These are phyloP conservation scores for Babyrousa celebensis DNA, from an alignment of 2,797 vertebrate genomes.

Conservation along the genomic window DNA sequence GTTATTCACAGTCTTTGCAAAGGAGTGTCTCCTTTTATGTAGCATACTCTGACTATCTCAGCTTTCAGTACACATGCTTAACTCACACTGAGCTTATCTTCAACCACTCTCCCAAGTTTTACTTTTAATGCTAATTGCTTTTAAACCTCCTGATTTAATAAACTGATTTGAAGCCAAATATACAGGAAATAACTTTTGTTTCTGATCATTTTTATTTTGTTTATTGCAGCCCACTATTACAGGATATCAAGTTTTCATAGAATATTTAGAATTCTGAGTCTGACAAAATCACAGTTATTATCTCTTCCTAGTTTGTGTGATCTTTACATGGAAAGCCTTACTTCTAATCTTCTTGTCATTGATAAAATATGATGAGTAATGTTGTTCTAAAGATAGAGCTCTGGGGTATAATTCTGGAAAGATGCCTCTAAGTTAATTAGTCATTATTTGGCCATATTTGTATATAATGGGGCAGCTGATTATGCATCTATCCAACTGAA, in stretches of 20 bases:
- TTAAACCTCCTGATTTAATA: conserved; percentile 43
- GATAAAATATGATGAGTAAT: not conserved
- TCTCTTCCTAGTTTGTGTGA: not conserved
- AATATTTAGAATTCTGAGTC: conserved; percentile 55
- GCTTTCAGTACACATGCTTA: not conserved
- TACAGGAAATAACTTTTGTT: conserved; percentile 15
- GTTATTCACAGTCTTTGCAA: not conserved
- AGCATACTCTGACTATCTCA: not conserved
- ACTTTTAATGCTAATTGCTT: conserved; percentile 35
- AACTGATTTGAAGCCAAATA: conserved; percentile 49
- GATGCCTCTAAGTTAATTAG: not conserved
- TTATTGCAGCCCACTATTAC: not conserved
- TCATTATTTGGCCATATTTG: not conserved
- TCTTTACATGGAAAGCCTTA: not conserved
- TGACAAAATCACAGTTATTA: not conserved
- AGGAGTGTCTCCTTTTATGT: not conserved
- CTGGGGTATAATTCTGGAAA: not conserved
- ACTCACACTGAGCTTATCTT: not conserved
- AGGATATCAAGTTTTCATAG: conserved; percentile 30
- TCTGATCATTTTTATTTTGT: conserved; percentile 24
- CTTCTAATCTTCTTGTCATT: not conserved
- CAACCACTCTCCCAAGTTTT: conserved; percentile 36
- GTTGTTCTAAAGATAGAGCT: not conserved
- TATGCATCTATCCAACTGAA: not conserved
- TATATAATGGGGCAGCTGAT: not conserved